These are phyloP conservation scores for Rhodophaea formosa DNA, from an alignment of 2,888 invertebrate genomes.

Conservation along the genomic window DNA sequence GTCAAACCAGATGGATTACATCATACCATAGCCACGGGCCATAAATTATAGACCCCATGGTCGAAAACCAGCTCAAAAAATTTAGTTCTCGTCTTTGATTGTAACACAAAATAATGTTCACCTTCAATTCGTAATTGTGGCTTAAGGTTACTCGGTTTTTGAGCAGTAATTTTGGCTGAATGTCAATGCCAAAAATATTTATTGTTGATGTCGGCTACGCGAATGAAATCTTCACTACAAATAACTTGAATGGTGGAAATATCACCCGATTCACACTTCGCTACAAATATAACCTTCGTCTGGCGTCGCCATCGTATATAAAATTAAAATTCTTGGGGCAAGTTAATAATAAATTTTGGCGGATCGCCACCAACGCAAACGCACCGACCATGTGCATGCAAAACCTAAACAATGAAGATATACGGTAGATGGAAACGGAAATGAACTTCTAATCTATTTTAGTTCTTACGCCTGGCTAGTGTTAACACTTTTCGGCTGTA, in stretches of 20 bases:
- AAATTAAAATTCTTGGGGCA: constrained; percentile 60
- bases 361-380: constrained; percentile 54
- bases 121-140: constrained; percentile 20
- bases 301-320: constrained; percentile 42
- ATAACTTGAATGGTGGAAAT: constrained; percentile 22
- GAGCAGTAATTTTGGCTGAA: constrained; percentile 6
- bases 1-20: constrained; percentile 52
- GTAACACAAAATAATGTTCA: not conserved
- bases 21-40: constrained; percentile 35
- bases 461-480: not conserved
- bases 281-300: constrained; percentile 53
- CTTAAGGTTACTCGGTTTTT: constrained; percentile 19
- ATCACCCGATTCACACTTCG: constrained; percentile 25
- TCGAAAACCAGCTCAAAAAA: constrained; percentile 10
- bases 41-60: constrained; percentile 15
- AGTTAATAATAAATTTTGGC: constrained; percentile 72
- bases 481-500: not conserved
- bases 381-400: constrained; percentile 34
- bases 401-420: constrained; percentile 34
- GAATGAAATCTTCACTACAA: not conserved
- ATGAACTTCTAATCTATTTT: not conserved
- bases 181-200: constrained; percentile 16
- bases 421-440: constrained; percentile 21
- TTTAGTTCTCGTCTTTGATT: constrained; percentile 12
- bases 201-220: not conserved